Conservation (phyloP, 2,797 vertebrate genomes). For the Pipistrellus pygmaeus region DNA sequence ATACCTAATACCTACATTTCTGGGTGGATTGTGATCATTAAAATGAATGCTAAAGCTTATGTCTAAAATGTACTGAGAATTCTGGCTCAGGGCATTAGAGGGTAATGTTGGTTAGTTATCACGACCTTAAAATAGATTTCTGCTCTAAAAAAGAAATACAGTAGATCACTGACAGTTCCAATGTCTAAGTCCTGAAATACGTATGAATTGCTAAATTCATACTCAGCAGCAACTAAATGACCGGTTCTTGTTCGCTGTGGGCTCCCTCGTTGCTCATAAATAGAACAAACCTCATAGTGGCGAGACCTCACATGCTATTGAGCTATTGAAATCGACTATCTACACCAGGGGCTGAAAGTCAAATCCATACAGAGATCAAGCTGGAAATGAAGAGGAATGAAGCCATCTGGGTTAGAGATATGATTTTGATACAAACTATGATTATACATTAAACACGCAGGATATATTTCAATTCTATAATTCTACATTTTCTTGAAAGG, state of each 20-base stretch:
- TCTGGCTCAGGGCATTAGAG: background rate
- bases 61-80: background rate
- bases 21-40: background rate
- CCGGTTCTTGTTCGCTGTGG: background rate
- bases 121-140: background rate
- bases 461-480: background rate
- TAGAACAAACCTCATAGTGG: background rate
- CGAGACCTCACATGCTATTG: background rate
- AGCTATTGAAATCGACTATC: background rate
- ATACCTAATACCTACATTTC: background rate
- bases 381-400: background rate
- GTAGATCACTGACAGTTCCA: background rate
- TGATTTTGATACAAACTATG: background rate
- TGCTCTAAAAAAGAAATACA: background rate
- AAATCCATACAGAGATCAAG: background rate
- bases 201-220: background rate
- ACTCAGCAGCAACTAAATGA: background rate
- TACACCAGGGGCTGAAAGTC: background rate
- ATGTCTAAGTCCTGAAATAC: background rate
- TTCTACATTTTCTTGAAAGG: background rate
- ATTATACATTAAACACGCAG: background rate
- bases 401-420: background rate
- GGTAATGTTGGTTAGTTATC: background rate
- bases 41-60: background rate
- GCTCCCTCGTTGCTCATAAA: background rate